Percentiles rank a stretch among this genome's conserved stretches.
phyloP scores from a whole-genome alignment of 1,140 invertebrate species.

The Helicorthomorpha holstii region DNA sequence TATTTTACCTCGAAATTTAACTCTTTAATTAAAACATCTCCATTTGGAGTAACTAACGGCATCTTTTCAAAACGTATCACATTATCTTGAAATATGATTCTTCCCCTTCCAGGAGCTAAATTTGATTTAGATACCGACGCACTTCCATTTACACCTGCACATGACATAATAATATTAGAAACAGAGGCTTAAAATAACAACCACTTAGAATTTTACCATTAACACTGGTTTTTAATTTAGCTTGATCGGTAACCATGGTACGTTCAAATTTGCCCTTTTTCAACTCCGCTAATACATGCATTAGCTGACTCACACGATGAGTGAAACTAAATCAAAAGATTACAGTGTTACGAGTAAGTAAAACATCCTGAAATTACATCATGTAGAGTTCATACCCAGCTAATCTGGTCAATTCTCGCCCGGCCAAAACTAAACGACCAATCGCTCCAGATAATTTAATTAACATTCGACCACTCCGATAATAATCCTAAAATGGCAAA shows the following conservation, averaged over 20 bases:
- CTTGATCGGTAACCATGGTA: constrained; percentile 55
- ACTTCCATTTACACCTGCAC: too few relatives aligned
- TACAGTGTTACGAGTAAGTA: background rate
- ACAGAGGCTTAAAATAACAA: background rate
- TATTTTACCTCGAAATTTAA: constrained; percentile 58
- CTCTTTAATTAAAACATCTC: constrained; percentile 79
- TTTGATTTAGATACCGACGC: background rate
- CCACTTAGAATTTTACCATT: background rate
- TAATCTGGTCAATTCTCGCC: constrained; percentile 78
- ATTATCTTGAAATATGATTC: constrained; percentile 70
- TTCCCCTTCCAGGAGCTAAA: constrained; percentile 48
- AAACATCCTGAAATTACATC: background rate
- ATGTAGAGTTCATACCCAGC: constrained; percentile 41
- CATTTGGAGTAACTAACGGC: constrained; percentile 90
- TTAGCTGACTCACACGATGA: constrained; percentile 74
- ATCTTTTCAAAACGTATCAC: constrained; percentile 85
- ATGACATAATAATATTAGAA: too few relatives aligned
- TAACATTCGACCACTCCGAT: constrained; percentile 91
- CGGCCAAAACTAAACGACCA: constrained; percentile 79
- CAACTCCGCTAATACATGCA: constrained; percentile 66
- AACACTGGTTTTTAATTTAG: background rate
- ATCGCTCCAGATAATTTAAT: constrained; percentile 93
- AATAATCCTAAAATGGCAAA: constrained; percentile 52
- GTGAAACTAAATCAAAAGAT: constrained; percentile 42
- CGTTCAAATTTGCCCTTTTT: constrained; percentile 69